phyloP scores from a whole-genome alignment of 92 coral and sea anemone genomes.

The Porites divaricata region DNA sequence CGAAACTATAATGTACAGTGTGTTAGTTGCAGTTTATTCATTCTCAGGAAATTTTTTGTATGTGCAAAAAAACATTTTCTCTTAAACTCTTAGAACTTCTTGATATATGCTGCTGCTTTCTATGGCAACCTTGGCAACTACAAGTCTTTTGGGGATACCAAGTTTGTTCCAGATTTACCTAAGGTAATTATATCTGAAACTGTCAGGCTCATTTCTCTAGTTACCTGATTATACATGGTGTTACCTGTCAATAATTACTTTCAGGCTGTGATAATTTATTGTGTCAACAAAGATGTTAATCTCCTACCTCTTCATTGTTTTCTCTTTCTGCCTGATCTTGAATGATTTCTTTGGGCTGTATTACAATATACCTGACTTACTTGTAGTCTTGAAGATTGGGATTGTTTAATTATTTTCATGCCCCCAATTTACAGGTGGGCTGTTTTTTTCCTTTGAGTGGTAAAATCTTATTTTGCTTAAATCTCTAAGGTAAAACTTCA shows the following conservation, averaged over 20 bases:
- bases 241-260: too few species aligned
- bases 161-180: conserved; percentile 87
- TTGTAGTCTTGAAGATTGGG: too few species aligned
- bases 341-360: too few species aligned
- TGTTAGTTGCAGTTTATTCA: background rate
- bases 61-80: background rate
- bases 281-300: too few species aligned
- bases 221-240: background rate
- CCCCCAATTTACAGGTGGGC: too few species aligned
- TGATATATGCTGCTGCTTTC: conserved; percentile 92
- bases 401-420: too few species aligned
- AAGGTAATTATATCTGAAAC: conserved; percentile 52
- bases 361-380: too few species aligned
- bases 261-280: too few species aligned
- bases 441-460: too few species aligned
- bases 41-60: background rate
- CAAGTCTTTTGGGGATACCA: conserved; percentile 98
- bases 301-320: too few species aligned
- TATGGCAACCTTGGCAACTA: conserved; percentile 98
- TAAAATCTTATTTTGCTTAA: background rate
- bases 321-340: too few species aligned
- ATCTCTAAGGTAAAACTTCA: conserved; percentile 75
- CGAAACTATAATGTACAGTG: background rate
- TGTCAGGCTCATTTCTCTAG: background rate
- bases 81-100: conserved; percentile 68